Conservation (phyloP, 2,797 vertebrate species). For the Astyanax mexicanus region DNA sequence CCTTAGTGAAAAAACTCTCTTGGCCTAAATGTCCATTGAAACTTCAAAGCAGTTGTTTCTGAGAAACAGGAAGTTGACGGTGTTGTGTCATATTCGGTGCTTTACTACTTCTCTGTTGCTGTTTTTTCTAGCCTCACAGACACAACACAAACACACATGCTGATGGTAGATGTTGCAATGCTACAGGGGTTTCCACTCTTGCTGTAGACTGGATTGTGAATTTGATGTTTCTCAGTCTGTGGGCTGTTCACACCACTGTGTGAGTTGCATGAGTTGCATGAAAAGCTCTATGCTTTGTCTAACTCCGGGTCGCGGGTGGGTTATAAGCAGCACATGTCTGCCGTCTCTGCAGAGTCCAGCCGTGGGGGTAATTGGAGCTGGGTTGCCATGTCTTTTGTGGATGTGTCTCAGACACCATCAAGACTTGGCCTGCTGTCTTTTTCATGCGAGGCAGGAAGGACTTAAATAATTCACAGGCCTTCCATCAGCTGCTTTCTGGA, state of each 20-base stretch:
- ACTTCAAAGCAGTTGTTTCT: background rate
- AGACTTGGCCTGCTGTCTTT: slow-evolving; percentile 50
- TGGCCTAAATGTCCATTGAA: background rate
- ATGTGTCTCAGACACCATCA: slow-evolving; percentile 47
- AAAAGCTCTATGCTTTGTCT: slow-evolving; percentile 4
- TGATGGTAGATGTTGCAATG: slow-evolving; percentile 3
- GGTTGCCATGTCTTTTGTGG: slow-evolving; percentile 52
- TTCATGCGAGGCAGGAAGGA: slow-evolving; percentile 51
- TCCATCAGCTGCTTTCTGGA: slow-evolving; percentile 51
- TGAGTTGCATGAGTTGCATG: background rate
- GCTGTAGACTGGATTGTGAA: slow-evolving; percentile 14
- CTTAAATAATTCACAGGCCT: slow-evolving; percentile 61
- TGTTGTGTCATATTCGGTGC: slow-evolving; percentile 46
- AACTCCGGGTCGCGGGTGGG: background rate
- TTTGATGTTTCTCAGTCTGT: background rate
- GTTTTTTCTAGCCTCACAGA: slow-evolving; percentile 7
- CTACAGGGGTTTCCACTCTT: slow-evolving; percentile 30
- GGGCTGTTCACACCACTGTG: background rate
- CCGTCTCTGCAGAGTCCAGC: slow-evolving; percentile 35
- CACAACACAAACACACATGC: background rate
- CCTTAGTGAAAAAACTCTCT: too few relatives aligned
- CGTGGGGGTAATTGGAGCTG: slow-evolving; percentile 48
- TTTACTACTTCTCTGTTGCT: slow-evolving; percentile 48
- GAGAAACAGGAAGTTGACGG: slow-evolving; percentile 28
- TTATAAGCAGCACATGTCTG: slow-evolving; percentile 27